Evolutionary conservation across 2,113 vertebrate species (phyloP).

Genomic region (Sitta europaea): DNA sequence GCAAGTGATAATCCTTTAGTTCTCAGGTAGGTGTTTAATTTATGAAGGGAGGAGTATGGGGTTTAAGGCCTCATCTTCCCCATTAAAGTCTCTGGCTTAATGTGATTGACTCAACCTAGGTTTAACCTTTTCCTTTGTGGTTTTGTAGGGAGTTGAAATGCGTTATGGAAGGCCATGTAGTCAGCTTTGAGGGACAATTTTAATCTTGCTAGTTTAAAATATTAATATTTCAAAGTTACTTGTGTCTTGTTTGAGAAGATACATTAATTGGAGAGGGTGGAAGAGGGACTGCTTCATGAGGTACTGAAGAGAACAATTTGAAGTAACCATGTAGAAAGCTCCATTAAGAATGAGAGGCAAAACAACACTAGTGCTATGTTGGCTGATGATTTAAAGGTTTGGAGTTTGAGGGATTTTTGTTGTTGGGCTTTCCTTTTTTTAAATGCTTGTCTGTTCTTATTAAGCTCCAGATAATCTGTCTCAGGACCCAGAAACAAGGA

Average conservation of each 20-base stretch:
- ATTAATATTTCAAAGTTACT: not conserved
- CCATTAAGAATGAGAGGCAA: not conserved
- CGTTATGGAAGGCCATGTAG: accelerated
- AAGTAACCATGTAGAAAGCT: not conserved
- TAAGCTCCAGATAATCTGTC: not conserved
- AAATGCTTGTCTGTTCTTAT: not conserved
- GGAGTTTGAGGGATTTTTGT: not conserved
- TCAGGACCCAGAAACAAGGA: not conserved
- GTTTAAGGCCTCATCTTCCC: not conserved
- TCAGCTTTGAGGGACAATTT: not conserved
- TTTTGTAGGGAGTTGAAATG: not conserved
- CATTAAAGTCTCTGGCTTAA: not conserved
- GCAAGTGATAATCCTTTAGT: not conserved
- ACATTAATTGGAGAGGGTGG: not conserved
- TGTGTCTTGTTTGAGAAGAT: not conserved
- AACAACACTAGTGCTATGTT: not conserved
- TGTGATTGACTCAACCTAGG: not conserved
- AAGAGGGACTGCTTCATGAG: not conserved
- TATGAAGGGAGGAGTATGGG: not conserved
- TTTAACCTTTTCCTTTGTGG: not conserved
- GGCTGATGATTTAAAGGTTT: not conserved
- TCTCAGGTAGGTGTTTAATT: not conserved
- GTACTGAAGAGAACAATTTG: not conserved
- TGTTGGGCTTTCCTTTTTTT: not conserved
- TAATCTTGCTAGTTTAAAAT: not conserved